Percentiles rank a stretch among this genome's conserved stretches.
phyloP scores from a whole-genome alignment of 2,888 invertebrate genomes.

The Andricus quercusramuli region DNA sequence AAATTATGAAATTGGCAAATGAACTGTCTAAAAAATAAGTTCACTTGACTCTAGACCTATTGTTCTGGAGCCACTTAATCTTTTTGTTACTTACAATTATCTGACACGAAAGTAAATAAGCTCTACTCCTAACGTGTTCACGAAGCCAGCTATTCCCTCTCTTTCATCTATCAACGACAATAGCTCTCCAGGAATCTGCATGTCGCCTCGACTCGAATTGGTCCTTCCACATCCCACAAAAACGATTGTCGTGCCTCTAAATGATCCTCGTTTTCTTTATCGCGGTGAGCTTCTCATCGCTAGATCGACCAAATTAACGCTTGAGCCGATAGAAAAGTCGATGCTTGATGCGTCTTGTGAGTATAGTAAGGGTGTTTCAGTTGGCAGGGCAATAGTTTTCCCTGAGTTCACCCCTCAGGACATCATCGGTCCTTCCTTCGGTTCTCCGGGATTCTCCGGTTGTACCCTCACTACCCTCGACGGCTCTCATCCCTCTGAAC shows the following conservation, averaged over 20 bases:
- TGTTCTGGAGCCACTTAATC: neutral
- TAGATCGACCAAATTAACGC: conserved; percentile 56
- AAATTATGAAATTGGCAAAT: no score
- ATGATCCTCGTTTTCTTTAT: conserved; percentile 37
- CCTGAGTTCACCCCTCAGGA: conserved; percentile 69
- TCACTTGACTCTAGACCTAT: neutral
- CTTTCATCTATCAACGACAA: conserved; percentile 17
- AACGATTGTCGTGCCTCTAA: conserved; percentile 47
- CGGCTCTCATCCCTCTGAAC: conserved; percentile 43
- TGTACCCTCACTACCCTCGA: conserved; percentile 43
- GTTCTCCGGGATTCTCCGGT: conserved; percentile 43
- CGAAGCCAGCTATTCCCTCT: neutral
- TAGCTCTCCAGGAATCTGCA: conserved; percentile 13
- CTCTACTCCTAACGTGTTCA: neutral
- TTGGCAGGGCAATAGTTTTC: conserved; percentile 68
- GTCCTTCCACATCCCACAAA: conserved; percentile 51
- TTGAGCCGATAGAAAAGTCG: conserved; percentile 45
- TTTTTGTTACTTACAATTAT: conserved; percentile 6
- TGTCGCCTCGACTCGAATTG: conserved; percentile 41
- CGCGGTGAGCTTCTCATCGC: neutral
- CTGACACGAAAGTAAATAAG: neutral
- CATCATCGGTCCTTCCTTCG: conserved; percentile 62
- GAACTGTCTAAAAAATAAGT: neutral
- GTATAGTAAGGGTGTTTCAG: conserved; percentile 52
- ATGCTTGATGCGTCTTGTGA: neutral